These are phyloP conservation scores for Bombycilla garrulus DNA, from an alignment of 2,113 vertebrate genomes.

Conservation along the genomic window DNA sequence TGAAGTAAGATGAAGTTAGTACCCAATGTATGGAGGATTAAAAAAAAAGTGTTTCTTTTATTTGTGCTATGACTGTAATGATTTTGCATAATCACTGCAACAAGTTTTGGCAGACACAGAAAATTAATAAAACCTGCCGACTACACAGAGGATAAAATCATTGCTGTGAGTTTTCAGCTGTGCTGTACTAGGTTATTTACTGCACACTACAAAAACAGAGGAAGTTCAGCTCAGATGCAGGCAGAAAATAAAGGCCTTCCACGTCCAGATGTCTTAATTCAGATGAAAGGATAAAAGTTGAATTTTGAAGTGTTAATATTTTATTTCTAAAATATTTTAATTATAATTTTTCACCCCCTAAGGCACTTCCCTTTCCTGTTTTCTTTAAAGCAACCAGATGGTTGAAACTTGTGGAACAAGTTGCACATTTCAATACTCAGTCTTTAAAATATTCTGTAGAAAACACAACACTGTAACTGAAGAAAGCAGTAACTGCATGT, in stretches of 20 bases:
- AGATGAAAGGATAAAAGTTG: background rate
- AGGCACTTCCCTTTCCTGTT: background rate
- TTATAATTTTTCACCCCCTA: background rate
- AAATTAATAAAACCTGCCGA: background rate
- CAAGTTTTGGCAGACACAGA: conserved; percentile 9
- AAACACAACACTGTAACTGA: background rate
- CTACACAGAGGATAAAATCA: conserved; percentile 1
- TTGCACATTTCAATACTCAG: background rate
- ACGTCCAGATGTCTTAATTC: background rate
- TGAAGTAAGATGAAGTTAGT: background rate
- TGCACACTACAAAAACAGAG: background rate
- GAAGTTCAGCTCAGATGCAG: background rate
- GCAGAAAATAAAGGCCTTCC: background rate
- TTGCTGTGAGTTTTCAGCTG: background rate
- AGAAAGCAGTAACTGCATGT: background rate
- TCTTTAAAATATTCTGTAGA: background rate
- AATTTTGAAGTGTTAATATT: background rate
- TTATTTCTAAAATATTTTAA: conserved; percentile 17
- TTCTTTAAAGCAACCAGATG: conserved; percentile 27
- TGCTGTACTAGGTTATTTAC: background rate
- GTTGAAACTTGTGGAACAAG: background rate
- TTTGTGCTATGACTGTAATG: background rate
- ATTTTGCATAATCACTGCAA: conserved; percentile 33
- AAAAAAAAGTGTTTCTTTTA: background rate
- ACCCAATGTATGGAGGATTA: background rate